Evolutionary conservation across 2,797 vertebrate genomes (phyloP), one percentile per base, ranked within the genome.

Genomic region (Oryzias sinensis): DNA sequence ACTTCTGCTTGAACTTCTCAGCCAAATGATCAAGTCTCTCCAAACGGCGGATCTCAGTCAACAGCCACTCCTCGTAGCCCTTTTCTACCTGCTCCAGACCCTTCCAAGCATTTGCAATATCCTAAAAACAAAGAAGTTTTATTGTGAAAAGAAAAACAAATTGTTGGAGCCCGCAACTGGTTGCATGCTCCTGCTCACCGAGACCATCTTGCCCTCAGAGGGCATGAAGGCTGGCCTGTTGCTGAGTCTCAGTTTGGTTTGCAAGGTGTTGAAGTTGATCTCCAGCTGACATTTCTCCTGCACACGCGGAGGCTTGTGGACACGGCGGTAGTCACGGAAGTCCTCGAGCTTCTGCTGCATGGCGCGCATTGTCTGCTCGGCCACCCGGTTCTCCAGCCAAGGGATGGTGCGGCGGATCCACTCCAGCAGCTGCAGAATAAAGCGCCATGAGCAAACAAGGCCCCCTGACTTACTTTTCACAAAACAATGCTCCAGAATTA

Each of bases 261-360:
- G 97, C 88, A 98, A 88, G 2, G 97, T 98, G 89, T 98, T 98
- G 90, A 98, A 98, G 86, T 96, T 98, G 91, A 98, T 98, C 92
- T 98, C 97, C 71, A 98, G 91, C 72, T 98, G 97, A 82, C 97
- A 98, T 70, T 98, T 98, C 86, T 98, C 97, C 84, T 98, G 97
- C 67, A 95, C 92, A 0, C 93, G 93, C 1, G 94, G 95, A 0
- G 94, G 95, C 85, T 96, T 96, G 92, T 95, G 94, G 71, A 95
- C 83, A 5, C 94, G 93, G n/a, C 94, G 90, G 77, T 96, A 96
- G 86, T 94, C 94, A 0, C 94, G 88, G 72, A 96, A 96, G 59
- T 96, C 94, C 85, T 95, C 94, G 84, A 96, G 89, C 79, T 95
- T 96, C 83, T 93, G 93, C 87, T 93, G 95, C 95, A 96, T 96